Conservation (phyloP, 2,113 vertebrate species). For the Bubo scandiacus region DNA sequence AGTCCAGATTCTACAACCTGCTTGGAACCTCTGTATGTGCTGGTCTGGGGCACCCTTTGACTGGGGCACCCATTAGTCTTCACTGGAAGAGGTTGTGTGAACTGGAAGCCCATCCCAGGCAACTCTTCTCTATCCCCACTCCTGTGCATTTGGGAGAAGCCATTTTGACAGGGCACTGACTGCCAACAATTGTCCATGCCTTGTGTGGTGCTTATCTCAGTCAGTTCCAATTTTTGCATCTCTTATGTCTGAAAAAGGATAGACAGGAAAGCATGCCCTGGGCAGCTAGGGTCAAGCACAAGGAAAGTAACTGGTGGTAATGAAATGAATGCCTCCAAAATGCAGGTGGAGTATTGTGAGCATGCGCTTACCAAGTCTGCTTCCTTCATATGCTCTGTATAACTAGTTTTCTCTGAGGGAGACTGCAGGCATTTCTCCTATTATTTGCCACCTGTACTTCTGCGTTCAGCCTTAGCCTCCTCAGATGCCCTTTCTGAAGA, state of each 20-base stretch:
- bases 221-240: background rate
- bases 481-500: slow-evolving; percentile 16
- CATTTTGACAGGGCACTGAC: background rate
- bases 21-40: background rate
- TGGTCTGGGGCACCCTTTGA: background rate
- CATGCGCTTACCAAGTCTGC: rapidly evolving
- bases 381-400: background rate
- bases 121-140: background rate
- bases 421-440: background rate
- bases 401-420: background rate
- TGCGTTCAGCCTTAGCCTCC: background rate
- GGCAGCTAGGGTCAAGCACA: background rate
- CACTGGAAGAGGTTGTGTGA: background rate
- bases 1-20: background rate
- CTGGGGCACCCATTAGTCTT: rapidly evolving
- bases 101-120: background rate
- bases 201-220: background rate
- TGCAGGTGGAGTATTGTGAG: background rate
- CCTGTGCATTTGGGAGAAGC: background rate
- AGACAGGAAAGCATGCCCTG: background rate
- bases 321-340: background rate
- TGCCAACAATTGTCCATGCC: background rate
- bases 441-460: background rate
- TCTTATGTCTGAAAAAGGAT: background rate
- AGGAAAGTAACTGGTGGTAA: background rate